phyloP scores from a whole-genome alignment of 2,797 vertebrate genomes.

The Caiman crocodilus region DNA sequence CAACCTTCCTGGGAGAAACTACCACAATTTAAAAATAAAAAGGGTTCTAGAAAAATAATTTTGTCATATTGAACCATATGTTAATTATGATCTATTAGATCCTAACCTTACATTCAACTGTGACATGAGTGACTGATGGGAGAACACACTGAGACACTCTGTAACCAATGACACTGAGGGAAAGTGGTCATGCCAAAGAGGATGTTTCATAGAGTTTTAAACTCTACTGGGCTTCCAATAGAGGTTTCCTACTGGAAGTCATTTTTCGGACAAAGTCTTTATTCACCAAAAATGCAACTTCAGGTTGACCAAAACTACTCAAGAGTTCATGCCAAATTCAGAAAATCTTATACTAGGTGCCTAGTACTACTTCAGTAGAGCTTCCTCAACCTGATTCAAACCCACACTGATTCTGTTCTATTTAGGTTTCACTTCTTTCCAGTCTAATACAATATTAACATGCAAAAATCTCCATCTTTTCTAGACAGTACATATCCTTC shows the following conservation, averaged over 20 bases:
- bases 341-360: not conserved
- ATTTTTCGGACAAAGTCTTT: not conserved
- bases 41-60: not conserved
- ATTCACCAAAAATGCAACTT: accelerated
- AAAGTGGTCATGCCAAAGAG: not conserved
- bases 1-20: not conserved
- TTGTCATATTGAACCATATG: no score
- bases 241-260: not conserved
- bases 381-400: no score
- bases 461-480: no score
- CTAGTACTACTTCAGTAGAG: no score
- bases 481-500: no score
- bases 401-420: no score
- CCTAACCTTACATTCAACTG: no score
- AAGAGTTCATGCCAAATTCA: not conserved
- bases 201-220: not conserved
- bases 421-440: no score
- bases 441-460: no score
- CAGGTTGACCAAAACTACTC: not conserved
- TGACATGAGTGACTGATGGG: no score
- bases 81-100: no score
- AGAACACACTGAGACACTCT: not conserved
- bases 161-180: not conserved
- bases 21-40: not conserved
- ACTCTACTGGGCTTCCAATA: not conserved